Conservation (phyloP, 2,888 invertebrate genomes). For the Leptopilina myrica region DNA sequence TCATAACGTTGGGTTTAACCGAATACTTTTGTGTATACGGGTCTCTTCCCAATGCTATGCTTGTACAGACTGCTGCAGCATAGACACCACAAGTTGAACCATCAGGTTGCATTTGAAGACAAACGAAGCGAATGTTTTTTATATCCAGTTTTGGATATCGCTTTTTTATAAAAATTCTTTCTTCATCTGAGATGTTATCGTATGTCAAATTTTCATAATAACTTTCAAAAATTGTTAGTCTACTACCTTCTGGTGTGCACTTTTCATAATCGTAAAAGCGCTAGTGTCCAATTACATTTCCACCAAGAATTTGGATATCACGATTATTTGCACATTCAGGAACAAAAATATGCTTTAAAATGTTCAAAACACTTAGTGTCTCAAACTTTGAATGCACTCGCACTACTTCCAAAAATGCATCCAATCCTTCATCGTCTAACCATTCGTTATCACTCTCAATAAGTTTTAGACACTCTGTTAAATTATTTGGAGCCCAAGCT, state of each 20-base stretch:
- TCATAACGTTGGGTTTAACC: neutral
- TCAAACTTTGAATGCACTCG: neutral
- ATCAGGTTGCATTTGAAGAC: constrained; percentile 39
- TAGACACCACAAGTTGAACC: constrained; percentile 44
- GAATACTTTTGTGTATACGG: neutral
- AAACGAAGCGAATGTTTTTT: neutral
- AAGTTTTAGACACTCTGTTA: neutral
- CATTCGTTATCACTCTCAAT: neutral
- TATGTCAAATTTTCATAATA: neutral
- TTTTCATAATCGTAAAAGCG: neutral
- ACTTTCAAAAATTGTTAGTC: neutral
- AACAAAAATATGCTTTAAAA: neutral
- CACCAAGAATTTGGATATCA: neutral
- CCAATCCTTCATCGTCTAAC: neutral
- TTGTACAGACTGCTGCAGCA: constrained; percentile 42
- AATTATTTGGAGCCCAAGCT: neutral
- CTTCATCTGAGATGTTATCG: neutral
- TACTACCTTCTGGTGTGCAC: neutral
- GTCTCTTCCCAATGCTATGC: constrained; percentile 35
- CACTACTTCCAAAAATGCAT: neutral
- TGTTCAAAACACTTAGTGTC: neutral
- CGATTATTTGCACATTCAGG: neutral
- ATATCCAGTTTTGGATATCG: neutral
- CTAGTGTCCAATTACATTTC: neutral
- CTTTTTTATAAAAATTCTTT: neutral